Percentiles rank a stretch among this genome's conserved stretches.
Conservation (phyloP, 2,888 invertebrate genomes). For the Temnothorax rugatulus region DNA sequence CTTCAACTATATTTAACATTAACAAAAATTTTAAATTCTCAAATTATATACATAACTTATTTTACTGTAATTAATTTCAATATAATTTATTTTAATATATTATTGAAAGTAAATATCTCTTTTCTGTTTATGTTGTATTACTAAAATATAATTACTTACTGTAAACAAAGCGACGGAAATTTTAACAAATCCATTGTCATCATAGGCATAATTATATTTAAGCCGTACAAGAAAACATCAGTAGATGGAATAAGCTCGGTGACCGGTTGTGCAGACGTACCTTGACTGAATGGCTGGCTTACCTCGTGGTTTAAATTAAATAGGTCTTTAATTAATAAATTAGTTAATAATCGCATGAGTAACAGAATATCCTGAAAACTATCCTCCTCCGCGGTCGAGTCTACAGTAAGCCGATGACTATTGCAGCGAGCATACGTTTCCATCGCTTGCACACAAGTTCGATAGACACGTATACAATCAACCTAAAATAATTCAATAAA, state of each 20-base stretch:
- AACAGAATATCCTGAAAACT: conserved; percentile 92
- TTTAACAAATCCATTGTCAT: conserved; percentile 91
- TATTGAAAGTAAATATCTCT: background rate
- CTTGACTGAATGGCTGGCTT: conserved; percentile 54
- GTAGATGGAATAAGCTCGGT: conserved; percentile 82
- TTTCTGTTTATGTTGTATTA: background rate
- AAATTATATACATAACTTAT: background rate
- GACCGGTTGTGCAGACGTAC: background rate
- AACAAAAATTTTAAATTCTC: background rate
- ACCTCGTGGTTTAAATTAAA: conserved; percentile 85
- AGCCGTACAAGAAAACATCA: conserved; percentile 90
- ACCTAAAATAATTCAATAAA: conserved; percentile 81
- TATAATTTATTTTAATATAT: background rate
- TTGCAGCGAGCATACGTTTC: conserved; percentile 91
- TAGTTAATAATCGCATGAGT: conserved; percentile 92
- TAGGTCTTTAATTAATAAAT: conserved; percentile 88
- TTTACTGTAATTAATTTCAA: background rate
- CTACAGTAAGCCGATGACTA: conserved; percentile 88
- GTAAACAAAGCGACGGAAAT: conserved; percentile 90
- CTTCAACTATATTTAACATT: background rate
- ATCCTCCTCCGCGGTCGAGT: conserved; percentile 91
- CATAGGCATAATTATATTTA: conserved; percentile 91
- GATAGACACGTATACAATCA: conserved; percentile 90
- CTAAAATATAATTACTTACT: conserved; percentile 85
- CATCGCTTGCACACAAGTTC: conserved; percentile 90